A percentile compares a stretch with the other conserved stretches of the same genome.
Conservation (phyloP, 2,797 vertebrate species). For the Taenioides sp. region DNA sequence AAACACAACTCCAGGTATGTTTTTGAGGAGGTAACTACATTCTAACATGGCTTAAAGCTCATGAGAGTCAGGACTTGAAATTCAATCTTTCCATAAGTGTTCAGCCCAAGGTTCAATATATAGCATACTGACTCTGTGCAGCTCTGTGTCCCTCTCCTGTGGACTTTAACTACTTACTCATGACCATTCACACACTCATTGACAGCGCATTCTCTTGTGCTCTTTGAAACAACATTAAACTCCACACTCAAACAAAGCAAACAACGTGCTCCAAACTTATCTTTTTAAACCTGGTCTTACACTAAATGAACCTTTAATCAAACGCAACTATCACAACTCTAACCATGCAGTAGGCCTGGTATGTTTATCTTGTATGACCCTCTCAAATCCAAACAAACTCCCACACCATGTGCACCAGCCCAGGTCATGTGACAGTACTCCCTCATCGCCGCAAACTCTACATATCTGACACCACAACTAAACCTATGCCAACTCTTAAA, state of each 20-base stretch:
- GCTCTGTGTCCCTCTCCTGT: slow-evolving; percentile 27
- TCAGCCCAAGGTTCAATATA: neutral
- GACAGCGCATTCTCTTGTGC: slow-evolving; percentile 29
- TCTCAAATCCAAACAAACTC: slow-evolving; percentile 18
- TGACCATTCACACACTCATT: slow-evolving; percentile 14
- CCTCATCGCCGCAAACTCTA: slow-evolving; percentile 20
- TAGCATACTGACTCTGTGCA: neutral
- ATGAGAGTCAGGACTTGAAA: too few species aligned
- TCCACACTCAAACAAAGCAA: slow-evolving; percentile 2
- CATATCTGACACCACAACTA: slow-evolving; percentile 32
- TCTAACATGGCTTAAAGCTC: too few species aligned
- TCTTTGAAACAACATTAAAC: slow-evolving; percentile 14
- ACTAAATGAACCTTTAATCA: neutral
- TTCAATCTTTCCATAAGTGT: too few species aligned
- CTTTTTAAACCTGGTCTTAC: neutral
- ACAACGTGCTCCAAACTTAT: neutral
- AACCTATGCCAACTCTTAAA: neutral
- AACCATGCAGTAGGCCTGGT: neutral
- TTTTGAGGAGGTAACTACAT: too few species aligned
- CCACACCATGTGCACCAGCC: slow-evolving; percentile 59
- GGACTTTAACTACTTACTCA: slow-evolving; percentile 32
- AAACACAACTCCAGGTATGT: too few species aligned
- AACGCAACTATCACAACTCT: neutral
- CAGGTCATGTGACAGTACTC: slow-evolving; percentile 65
- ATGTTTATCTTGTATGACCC: neutral